These are phyloP conservation scores for Microtus ochrogaster DNA, from an alignment of 2,113 vertebrate species.

Conservation along the genomic window DNA sequence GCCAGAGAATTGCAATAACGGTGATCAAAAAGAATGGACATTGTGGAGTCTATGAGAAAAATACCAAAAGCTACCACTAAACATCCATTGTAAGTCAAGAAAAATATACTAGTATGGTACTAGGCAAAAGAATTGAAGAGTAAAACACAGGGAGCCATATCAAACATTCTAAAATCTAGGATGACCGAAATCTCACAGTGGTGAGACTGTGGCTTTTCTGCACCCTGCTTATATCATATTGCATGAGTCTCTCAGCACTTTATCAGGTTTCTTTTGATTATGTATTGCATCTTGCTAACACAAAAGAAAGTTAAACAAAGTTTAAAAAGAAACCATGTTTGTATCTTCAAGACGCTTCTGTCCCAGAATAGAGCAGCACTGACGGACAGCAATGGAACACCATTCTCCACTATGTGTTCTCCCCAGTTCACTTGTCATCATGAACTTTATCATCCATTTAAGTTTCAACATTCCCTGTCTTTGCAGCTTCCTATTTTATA, in stretches of 20 bases:
- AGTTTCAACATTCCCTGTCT: conserved; percentile 43
- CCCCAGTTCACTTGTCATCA: not conserved
- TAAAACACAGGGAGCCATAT: not conserved
- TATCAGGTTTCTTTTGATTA: not conserved
- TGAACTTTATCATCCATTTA: conserved; percentile 21
- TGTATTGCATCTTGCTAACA: not conserved
- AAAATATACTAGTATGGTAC: not conserved
- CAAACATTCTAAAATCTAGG: not conserved
- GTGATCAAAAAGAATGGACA: not conserved
- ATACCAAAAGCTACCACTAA: not conserved
- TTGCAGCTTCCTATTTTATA: not conserved
- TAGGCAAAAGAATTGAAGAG: not conserved
- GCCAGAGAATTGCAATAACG: not conserved
- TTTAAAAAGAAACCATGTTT: conserved; percentile 17
- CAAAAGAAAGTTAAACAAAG: not conserved
- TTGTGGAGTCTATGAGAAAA: not conserved
- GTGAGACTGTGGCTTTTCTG: not conserved
- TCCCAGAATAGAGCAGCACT: not conserved
- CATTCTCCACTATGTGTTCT: not conserved
- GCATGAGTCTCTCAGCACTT: not conserved
- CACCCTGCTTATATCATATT: not conserved
- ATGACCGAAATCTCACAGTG: not conserved
- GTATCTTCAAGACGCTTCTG: not conserved
- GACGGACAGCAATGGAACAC: not conserved
- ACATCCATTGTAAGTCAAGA: not conserved